A percentile compares a stretch with the other conserved stretches of the same genome.
These are phyloP conservation scores for Ursus arctos DNA, from an alignment of 2,113 vertebrate genomes.

Conservation along the genomic window DNA sequence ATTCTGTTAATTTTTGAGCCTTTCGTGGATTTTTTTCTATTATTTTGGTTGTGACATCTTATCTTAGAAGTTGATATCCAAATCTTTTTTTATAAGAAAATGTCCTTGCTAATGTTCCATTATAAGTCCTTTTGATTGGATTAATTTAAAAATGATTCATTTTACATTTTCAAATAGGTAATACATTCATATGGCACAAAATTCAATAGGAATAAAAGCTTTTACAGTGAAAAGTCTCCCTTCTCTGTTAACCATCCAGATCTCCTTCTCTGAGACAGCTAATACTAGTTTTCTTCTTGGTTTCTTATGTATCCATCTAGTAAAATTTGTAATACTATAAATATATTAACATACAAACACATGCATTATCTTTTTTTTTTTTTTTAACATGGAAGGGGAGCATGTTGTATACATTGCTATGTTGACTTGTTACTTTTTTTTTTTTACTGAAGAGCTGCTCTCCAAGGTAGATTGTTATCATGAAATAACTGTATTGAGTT, in stretches of 20 bases:
- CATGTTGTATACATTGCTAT: not conserved
- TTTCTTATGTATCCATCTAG: not conserved
- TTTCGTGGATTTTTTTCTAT: not conserved
- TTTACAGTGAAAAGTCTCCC: not conserved
- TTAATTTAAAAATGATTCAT: not conserved
- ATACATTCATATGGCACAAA: not conserved
- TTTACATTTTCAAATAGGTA: not conserved
- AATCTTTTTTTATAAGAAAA: conserved; percentile 23
- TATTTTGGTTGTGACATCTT: conserved; percentile 33
- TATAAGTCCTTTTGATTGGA: conserved; percentile 9
- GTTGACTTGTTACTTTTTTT: not conserved
- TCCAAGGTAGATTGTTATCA: not conserved
- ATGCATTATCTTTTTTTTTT: not conserved
- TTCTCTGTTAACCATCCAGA: not conserved
- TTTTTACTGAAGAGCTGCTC: not conserved
- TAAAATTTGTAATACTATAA: not conserved
- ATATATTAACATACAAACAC: not conserved
- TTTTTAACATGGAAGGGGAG: not conserved
- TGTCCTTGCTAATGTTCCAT: not conserved
- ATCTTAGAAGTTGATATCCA: conserved; percentile 31
- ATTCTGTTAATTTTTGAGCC: not conserved
- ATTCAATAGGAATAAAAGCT: conserved; percentile 1
- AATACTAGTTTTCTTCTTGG: not conserved
- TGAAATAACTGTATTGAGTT: not conserved
- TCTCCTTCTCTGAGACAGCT: not conserved